Conservation (phyloP, 2,113 vertebrate genomes). For the Pachypanchax playfairii region DNA sequence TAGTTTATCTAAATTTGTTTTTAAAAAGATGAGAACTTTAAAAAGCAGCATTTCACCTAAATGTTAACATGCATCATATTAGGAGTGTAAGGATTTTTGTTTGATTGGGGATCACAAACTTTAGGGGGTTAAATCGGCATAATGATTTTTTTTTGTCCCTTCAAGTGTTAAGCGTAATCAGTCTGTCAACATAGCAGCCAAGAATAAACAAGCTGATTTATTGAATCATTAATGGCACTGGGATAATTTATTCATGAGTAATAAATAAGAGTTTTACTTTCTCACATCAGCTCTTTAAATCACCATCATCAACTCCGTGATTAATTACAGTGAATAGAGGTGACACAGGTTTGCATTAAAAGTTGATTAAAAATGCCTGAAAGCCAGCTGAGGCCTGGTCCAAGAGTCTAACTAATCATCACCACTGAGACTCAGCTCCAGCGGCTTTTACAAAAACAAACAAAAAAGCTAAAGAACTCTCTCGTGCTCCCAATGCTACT, state of each 20-base stretch:
- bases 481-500: too few relatives aligned
- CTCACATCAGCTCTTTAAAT: constrained; percentile 18
- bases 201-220: not conserved
- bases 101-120: too few relatives aligned
- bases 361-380: constrained; percentile 38
- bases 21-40: too few relatives aligned
- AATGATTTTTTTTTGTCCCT: too few relatives aligned
- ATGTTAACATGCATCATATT: too few relatives aligned
- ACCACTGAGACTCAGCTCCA: constrained; percentile 15
- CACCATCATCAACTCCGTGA: constrained; percentile 15
- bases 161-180: not conserved
- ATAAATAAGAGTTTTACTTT: not conserved
- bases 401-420: constrained; percentile 5
- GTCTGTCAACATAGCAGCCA: not conserved
- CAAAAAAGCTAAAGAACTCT: too few relatives aligned
- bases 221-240: constrained; percentile 3
- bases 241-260: constrained; percentile 1
- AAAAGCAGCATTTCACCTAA: too few relatives aligned
- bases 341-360: constrained; percentile 22
- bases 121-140: too few relatives aligned
- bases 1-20: too few relatives aligned
- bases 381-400: constrained; percentile 25
- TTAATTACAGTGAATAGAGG: constrained; percentile 19
- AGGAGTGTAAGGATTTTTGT: too few relatives aligned
- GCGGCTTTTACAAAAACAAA: too few relatives aligned